phyloP scores from a whole-genome alignment of 2,113 vertebrate species.

The Uropsilus gracilis region DNA sequence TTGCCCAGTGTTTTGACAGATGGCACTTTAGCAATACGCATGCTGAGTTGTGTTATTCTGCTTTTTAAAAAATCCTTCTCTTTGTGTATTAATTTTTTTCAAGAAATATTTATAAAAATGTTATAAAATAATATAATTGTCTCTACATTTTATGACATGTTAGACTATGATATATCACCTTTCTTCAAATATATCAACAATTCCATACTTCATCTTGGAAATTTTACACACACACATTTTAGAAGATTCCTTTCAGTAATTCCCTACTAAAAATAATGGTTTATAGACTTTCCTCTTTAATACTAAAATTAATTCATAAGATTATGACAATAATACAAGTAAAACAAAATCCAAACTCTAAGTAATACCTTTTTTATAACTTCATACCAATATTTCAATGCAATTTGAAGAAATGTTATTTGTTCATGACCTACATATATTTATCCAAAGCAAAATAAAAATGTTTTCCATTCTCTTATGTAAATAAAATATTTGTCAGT shows the following conservation, averaged over 20 bases:
- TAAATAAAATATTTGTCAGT: slow-evolving; percentile 45
- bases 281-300: slow-evolving; percentile 19
- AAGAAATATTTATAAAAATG: neutral
- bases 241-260: neutral
- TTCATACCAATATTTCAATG: slow-evolving; percentile 26
- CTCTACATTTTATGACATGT: neutral
- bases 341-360: neutral
- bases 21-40: neutral
- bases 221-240: neutral
- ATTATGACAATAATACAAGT: slow-evolving; percentile 8
- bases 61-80: neutral
- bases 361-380: slow-evolving; percentile 13
- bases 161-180: neutral
- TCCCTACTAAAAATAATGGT: neutral
- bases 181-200: neutral
- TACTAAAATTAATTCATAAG: neutral
- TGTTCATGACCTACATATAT: neutral
- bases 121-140: neutral
- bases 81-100: neutral
- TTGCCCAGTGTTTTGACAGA: neutral
- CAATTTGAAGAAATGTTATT: slow-evolving; percentile 32
- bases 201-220: neutral
- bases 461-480: slow-evolving; percentile 41
- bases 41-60: neutral
- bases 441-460: slow-evolving; percentile 52